Base-by-base conservation (phyloP, 2,113 vertebrate species). In the Menidia beryllina region DNA sequence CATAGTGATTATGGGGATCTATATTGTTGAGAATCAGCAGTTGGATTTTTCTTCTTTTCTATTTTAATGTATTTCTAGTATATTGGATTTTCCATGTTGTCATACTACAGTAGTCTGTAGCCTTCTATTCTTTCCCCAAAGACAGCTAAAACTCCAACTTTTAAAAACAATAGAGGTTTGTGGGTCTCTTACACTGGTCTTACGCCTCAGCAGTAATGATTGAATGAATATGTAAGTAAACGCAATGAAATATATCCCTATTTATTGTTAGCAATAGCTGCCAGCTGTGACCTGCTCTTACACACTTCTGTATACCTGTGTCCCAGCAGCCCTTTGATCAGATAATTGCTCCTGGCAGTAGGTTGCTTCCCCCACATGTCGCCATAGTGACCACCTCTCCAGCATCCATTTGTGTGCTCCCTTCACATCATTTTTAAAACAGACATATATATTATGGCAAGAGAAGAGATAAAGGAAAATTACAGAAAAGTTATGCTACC, bases 281-380 rank as follows among this genome's bases (percentile, higher is more conserved):
- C 65, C 91, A 91, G 90, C 89, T 91, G 88, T 81, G 67, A 69
- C 60, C 30, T 72, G 65, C 82, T 73, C 80, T 72, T 5, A 61
- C 72, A 71, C 86, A 85, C 75, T 71, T 81, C 87, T 86, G 49
- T 87, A 60, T 84, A 69, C 71, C 72, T 75, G 72, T 64, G 74
- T 82, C 41, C 23, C 82, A 77, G 51, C 73, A 73, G 76, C 84
- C 87, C 91, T 94, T 94, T 94, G 89, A 94, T 94, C 93, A 90
- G 86, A 86, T 93, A 93, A 94, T 92, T 92, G 91, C 89, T 87
- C 87, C 91, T 75, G 74, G 65, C 82, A 38, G 25, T 86, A 89
- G 90, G 92, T 91, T 88, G 86, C 75, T 74, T 81, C 90, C 66
- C 52, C 84, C 72, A 57, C 67, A 56, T 62, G 72, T 81, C 45